Conservation (phyloP, 2,888 invertebrate genomes). For the Hydrotaea diabolus region DNA sequence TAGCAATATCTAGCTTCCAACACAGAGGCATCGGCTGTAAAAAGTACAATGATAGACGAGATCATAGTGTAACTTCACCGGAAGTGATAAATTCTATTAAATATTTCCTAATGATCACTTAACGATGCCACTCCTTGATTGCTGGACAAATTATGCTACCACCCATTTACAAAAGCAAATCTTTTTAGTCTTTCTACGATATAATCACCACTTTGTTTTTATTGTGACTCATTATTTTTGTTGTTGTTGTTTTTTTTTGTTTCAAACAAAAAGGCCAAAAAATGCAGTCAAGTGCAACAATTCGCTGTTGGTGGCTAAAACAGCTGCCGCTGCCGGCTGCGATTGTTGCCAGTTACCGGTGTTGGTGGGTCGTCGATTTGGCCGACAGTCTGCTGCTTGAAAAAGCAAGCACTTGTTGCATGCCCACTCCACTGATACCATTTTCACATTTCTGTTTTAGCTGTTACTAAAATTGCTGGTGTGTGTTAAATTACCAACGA, state of each 20-base stretch:
- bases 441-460: constrained; percentile 39
- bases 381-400: constrained; percentile 45
- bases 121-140: constrained; percentile 17
- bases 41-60: neutral
- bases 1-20: neutral
- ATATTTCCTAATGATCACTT: neutral
- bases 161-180: neutral
- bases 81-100: neutral
- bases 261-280: constrained; percentile 29
- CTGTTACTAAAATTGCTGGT: constrained; percentile 1
- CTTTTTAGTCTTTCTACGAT: neutral
- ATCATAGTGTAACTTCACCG: neutral
- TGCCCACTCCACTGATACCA: constrained; percentile 50
- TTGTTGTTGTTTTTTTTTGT: constrained; percentile 32
- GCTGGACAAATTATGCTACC: neutral
- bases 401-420: constrained; percentile 61
- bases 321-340: constrained; percentile 4
- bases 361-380: constrained; percentile 42
- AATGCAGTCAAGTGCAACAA: constrained; percentile 67
- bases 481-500: constrained; percentile 31
- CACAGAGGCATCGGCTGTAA: neutral
- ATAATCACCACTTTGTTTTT: constrained; percentile 36
- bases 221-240: constrained; percentile 51
- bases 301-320: constrained; percentile 53
- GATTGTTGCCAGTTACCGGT: neutral